Evolutionary conservation across 2,888 invertebrate species (phyloP).

Genomic region (Agriopis marginaria): DNA sequence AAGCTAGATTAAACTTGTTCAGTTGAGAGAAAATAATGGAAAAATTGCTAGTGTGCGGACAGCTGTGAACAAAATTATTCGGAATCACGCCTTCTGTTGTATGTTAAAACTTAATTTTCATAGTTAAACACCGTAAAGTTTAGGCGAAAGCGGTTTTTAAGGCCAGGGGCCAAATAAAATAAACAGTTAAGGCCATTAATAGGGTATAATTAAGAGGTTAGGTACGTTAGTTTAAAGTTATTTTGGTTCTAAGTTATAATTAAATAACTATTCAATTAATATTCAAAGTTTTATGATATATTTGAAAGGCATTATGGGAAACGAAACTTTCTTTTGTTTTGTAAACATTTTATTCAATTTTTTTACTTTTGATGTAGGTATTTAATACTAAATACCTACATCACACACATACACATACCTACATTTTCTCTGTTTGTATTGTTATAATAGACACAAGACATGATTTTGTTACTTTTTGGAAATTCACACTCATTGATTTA

Average conservation of each 20-base stretch:
- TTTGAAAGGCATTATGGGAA: neutral
- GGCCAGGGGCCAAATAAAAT: slow-evolving; percentile 28
- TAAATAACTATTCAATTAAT: slow-evolving; percentile 2
- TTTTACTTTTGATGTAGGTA: no score
- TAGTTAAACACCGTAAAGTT: slow-evolving; percentile 46
- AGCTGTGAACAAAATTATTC: slow-evolving; percentile 39
- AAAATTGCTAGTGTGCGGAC: slow-evolving; percentile 3
- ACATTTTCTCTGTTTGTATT: no score
- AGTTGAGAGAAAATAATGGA: neutral
- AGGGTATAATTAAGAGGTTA: slow-evolving; percentile 23
- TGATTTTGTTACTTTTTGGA: no score
- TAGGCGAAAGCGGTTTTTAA: slow-evolving; percentile 41
- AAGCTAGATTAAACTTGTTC: neutral
- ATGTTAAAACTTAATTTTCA: slow-evolving; percentile 45
- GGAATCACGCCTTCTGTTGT: slow-evolving; percentile 43
- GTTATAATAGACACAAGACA: no score
- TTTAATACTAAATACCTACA: no score
- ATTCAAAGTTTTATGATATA: neutral
- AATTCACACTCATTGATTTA: no score
- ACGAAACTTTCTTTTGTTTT: no score
- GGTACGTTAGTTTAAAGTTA: slow-evolving; percentile 17
- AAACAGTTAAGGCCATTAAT: slow-evolving; percentile 28
- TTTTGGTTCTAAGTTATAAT: slow-evolving; percentile 6
- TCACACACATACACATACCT: no score
- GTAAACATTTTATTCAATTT: no score